Evolutionary conservation across 2,797 vertebrate species (phyloP).

Genomic region (Limnodromus scolopaceus): DNA sequence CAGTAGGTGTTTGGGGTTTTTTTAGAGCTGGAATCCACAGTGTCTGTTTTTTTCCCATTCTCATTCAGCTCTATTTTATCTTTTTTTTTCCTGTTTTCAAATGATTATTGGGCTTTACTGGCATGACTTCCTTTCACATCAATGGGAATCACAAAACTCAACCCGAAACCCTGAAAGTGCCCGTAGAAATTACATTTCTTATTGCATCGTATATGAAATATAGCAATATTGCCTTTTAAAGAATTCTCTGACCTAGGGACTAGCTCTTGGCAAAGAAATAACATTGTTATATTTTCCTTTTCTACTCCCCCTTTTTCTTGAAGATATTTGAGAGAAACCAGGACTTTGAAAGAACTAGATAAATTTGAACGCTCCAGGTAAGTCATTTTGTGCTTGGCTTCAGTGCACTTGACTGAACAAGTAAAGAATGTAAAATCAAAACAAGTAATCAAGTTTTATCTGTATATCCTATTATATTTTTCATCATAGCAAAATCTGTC

Average conservation of each 20-base stretch:
- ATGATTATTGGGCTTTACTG: background rate
- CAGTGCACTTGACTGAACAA: background rate
- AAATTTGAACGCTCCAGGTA: background rate
- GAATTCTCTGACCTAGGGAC: background rate
- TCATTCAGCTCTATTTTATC: background rate
- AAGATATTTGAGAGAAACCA: background rate
- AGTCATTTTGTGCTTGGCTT: background rate
- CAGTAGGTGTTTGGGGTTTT: background rate
- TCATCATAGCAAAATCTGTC: background rate
- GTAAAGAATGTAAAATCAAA: slow-evolving; percentile 23
- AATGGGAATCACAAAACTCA: background rate
- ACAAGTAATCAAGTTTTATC: background rate
- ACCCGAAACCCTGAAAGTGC: background rate
- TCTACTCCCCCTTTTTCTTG: background rate
- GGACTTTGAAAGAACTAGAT: background rate
- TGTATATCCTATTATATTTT: slow-evolving; percentile 24
- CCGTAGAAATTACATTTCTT: background rate
- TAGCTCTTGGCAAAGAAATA: background rate
- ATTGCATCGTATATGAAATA: background rate
- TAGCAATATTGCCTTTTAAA: background rate
- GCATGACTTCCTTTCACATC: background rate
- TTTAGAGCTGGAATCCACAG: background rate
- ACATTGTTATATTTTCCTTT: background rate
- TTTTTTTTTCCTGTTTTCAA: background rate
- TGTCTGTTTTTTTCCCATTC: background rate